Evolutionary conservation across 1,140 invertebrate genomes (phyloP), one percentile per base, ranked within the genome.

Genomic region (Galendromus occidentalis): DNA sequence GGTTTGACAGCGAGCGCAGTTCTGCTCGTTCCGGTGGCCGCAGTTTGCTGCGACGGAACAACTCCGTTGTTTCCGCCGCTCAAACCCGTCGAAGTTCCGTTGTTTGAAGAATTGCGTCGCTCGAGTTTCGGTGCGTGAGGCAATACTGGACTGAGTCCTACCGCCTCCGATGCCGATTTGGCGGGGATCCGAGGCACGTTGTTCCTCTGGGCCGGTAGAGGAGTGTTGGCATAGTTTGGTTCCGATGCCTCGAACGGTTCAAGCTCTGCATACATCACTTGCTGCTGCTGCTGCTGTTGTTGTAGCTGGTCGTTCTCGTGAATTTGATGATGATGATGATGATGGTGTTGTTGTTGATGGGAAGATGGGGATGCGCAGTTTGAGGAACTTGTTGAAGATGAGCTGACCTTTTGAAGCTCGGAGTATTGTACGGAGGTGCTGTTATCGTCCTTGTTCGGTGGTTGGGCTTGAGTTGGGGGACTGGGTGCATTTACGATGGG

Each of bases 191-290:
- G 63, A 59, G 66, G 65, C 64, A 66, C 33, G 65, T 69, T 41
- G 69, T 68, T 2, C 33, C 51, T 17, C 20, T 59, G 51, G 14
- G 51, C 51, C 51, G 51, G 51, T 14, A 25, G 51, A 33, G 51
- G 51, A 25, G 80, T 80, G 68, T 82, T 82, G 66, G 80, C 80
- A 68, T 82, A 82, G 68, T 77, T 79, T 29, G 80, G 80, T 67
- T 82, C 80, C 66, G 80, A 78, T 17, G 33, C 39, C 41, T 33
- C 47, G 22, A 39, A 39, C 25, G 39, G 59, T 17, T 66, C 25
- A 17, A 59, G 51, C 51, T 59, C 20, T 14, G 20, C 65, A 29
- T 55, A 66, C 45, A 44, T 51, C 22, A 51, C 30, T 30, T 66
- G 65, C 51, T 55, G 47, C 51, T 39, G 59, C 66, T 59, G 41